phyloP scores from a whole-genome alignment of 2,113 vertebrate genomes.

The Meleagris gallopavo region DNA sequence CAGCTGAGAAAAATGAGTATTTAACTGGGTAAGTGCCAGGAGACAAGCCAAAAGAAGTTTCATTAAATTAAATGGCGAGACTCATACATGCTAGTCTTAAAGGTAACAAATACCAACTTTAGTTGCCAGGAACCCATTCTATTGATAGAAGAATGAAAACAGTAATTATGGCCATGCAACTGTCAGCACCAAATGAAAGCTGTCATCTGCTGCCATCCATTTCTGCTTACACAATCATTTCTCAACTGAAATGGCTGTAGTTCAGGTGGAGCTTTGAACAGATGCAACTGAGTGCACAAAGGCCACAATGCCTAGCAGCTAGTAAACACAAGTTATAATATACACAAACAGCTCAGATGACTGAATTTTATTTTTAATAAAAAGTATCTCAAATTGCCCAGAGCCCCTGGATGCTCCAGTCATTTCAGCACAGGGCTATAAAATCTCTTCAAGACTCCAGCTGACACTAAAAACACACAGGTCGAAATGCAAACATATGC shows the following conservation, averaged over 20 bases:
- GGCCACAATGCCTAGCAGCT: neutral
- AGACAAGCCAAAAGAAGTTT: neutral
- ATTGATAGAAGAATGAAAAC: slow-evolving; percentile 74
- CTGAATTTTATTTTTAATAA: neutral
- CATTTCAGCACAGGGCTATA: slow-evolving; percentile 10
- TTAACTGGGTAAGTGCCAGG: slow-evolving; percentile 29
- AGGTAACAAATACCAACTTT: slow-evolving; percentile 27
- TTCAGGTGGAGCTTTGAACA: slow-evolving; percentile 26
- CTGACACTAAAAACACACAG: slow-evolving; percentile 45
- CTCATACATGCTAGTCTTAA: neutral
- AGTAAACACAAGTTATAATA: neutral
- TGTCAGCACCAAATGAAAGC: slow-evolving; percentile 24
- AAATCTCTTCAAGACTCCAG: slow-evolving; percentile 17
- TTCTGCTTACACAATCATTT: slow-evolving; percentile 45
- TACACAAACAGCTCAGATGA: neutral
- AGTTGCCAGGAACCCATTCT: slow-evolving; percentile 63
- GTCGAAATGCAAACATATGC: neutral
- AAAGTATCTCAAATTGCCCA: neutral
- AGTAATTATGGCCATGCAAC: slow-evolving; percentile 76
- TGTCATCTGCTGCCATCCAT: slow-evolving; percentile 34
- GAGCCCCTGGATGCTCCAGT: neutral
- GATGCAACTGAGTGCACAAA: neutral
- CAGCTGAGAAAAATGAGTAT: slow-evolving; percentile 11
- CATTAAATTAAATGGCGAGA: slow-evolving; percentile 30
- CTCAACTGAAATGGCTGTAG: neutral